Evolutionary conservation across 2,113 vertebrate species (phyloP).

Genomic region (Perccottus glenii): DNA sequence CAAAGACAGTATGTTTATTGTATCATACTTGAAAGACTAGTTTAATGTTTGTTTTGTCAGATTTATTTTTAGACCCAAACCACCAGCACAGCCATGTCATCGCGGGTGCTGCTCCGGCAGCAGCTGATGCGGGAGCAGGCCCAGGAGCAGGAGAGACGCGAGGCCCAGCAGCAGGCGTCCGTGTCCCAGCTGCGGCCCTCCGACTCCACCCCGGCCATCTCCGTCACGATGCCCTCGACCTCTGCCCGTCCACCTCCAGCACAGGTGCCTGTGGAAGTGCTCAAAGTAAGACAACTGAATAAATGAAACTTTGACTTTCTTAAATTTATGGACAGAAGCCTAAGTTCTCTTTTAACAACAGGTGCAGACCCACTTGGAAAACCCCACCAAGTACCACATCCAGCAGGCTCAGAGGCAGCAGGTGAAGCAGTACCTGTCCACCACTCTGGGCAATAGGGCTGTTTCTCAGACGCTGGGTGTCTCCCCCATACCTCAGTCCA

Average conservation of each 20-base stretch:
- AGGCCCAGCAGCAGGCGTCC: conserved; percentile 81
- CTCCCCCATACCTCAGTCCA: conserved; percentile 72
- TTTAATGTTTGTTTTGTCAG: conserved; percentile 35
- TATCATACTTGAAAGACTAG: neutral
- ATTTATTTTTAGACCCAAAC: conserved; percentile 39
- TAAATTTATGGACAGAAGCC: neutral
- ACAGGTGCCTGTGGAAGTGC: conserved; percentile 87
- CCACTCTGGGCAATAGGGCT: conserved; percentile 83
- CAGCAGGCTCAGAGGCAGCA: conserved; percentile 88
- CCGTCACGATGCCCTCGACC: conserved; percentile 74
- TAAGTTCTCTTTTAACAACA: conserved; percentile 42
- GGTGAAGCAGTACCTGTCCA: conserved; percentile 89
- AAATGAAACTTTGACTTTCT: too few species aligned
- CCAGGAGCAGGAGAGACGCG: conserved; percentile 87
- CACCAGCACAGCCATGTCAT: conserved; percentile 75
- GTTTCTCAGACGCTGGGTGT: conserved; percentile 79
- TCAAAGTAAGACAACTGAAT: conserved; percentile 80
- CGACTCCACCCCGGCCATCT: conserved; percentile 82
- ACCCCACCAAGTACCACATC: conserved; percentile 89
- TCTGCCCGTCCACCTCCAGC: conserved; percentile 80
- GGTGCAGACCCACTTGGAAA: conserved; percentile 89
- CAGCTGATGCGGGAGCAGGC: conserved; percentile 91
- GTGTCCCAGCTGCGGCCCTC: conserved; percentile 74
- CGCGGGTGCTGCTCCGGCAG: conserved; percentile 84
- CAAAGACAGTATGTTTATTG: too few species aligned